phyloP scores from a whole-genome alignment of 2,113 vertebrate genomes.

The Plecturocebus donacophilus region DNA sequence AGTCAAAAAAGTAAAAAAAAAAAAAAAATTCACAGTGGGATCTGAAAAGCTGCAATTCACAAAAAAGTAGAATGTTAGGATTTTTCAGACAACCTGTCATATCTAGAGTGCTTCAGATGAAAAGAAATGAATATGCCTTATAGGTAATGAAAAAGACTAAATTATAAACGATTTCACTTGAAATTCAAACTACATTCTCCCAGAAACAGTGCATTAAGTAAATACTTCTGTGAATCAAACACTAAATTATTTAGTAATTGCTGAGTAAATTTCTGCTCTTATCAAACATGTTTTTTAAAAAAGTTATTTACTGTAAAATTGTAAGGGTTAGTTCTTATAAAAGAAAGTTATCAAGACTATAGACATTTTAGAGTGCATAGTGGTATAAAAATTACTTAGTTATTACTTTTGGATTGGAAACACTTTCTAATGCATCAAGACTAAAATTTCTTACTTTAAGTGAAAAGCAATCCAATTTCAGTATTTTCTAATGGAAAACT shows the following conservation, averaged over 20 bases:
- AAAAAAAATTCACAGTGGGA: conserved; percentile 71
- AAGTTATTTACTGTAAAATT: conserved; percentile 58
- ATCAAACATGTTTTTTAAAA: conserved; percentile 43
- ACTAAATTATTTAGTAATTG: conserved; percentile 82
- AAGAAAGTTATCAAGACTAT: conserved; percentile 48
- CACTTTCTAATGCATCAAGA: conserved; percentile 55
- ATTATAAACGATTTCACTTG: conserved; percentile 75
- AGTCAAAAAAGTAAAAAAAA: conserved; percentile 71
- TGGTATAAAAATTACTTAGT: conserved; percentile 50
- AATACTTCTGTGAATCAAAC: conserved; percentile 81
- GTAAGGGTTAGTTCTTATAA: conserved; percentile 50
- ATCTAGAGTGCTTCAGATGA: conserved; percentile 79
- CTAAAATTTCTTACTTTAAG: conserved; percentile 69
- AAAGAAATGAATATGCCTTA: conserved; percentile 75
- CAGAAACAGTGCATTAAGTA: conserved; percentile 78
- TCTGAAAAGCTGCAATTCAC: conserved; percentile 82
- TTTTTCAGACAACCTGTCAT: conserved; percentile 79
- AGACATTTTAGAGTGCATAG: conserved; percentile 38
- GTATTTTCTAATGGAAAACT: conserved; percentile 68
- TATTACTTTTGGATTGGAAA: conserved; percentile 57
- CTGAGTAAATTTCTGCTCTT: conserved; percentile 83
- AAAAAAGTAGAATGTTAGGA: conserved; percentile 74
- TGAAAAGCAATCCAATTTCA: conserved; percentile 65
- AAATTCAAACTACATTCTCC: conserved; percentile 76
- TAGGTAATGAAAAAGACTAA: conserved; percentile 80